Conservation (phyloP, 2,113 vertebrate genomes). For the Sturnus vulgaris region DNA sequence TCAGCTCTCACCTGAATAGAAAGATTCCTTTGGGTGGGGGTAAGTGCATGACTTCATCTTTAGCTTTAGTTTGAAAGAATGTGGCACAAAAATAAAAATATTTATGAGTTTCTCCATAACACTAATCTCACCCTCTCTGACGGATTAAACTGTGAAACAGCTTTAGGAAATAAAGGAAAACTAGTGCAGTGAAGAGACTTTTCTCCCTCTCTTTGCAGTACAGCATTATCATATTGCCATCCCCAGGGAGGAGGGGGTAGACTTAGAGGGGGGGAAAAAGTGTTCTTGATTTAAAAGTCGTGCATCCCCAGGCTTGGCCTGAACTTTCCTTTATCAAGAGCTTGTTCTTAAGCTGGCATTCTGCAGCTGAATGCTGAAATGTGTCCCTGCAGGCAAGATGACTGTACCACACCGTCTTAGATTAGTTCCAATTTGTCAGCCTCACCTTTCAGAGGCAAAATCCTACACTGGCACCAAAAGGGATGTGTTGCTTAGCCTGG, state of each 20-base stretch:
- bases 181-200: background rate
- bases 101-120: background rate
- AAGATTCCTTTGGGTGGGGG: background rate
- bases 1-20: background rate
- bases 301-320: conserved; percentile 59
- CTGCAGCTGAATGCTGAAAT: conserved; percentile 55
- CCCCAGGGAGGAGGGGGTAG: background rate
- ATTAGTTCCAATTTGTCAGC: conserved; percentile 69
- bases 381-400: conserved; percentile 59
- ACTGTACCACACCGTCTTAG: conserved; percentile 48
- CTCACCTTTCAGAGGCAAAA: conserved; percentile 49
- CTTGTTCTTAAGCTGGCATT: conserved; percentile 55
- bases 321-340: conserved; percentile 66
- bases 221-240: conserved; percentile 2
- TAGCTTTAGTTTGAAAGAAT: background rate
- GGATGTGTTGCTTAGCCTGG: background rate
- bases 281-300: conserved; percentile 58
- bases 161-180: conserved; percentile 9
- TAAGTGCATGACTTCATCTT: background rate
- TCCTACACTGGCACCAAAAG: background rate
- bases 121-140: background rate
- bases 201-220: background rate
- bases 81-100: background rate
- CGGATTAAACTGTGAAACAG: background rate
- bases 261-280: background rate